phyloP scores from a whole-genome alignment of 2,888 invertebrate species.

The Lobophora halterata region DNA sequence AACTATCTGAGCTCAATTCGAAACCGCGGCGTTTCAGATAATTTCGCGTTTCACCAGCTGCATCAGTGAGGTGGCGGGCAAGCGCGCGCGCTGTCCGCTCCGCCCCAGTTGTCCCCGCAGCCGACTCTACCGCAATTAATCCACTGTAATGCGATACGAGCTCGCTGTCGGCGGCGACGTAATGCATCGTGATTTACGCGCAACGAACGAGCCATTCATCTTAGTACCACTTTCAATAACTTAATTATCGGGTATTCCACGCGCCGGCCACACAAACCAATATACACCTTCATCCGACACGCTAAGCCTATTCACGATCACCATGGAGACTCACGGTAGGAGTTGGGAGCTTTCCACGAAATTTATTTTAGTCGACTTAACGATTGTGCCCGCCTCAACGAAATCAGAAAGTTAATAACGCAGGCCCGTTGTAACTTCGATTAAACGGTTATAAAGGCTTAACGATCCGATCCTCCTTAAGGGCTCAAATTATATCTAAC shows the following conservation, averaged over 20 bases:
- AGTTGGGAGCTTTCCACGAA: constrained; percentile 69
- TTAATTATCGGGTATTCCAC: constrained; percentile 67
- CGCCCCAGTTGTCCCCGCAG: constrained; percentile 59
- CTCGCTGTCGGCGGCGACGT: constrained; percentile 73
- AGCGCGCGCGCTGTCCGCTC: constrained; percentile 49
- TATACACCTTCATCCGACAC: constrained; percentile 56
- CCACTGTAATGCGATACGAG: constrained; percentile 74
- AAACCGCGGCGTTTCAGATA: constrained; percentile 12
- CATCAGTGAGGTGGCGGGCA: constrained; percentile 28
- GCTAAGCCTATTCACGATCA: constrained; percentile 51
- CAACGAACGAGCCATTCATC: constrained; percentile 73
- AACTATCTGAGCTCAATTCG: constrained; percentile 37
- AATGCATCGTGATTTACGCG: constrained; percentile 78
- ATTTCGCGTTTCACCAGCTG: constrained; percentile 7
- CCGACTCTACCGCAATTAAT: constrained; percentile 70
- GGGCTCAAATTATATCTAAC: constrained; percentile 42
- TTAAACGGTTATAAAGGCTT: constrained; percentile 55
- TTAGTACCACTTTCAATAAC: constrained; percentile 80
- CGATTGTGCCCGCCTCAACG: constrained; percentile 64
- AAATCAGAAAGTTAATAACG: constrained; percentile 67
- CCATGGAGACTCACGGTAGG: constrained; percentile 41
- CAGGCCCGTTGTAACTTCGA: constrained; percentile 53
- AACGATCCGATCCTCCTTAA: constrained; percentile 44
- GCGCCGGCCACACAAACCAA: constrained; percentile 50
- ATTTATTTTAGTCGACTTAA: constrained; percentile 73